phyloP scores from a whole-genome alignment of 2,113 vertebrate genomes.

The Caretta caretta region DNA sequence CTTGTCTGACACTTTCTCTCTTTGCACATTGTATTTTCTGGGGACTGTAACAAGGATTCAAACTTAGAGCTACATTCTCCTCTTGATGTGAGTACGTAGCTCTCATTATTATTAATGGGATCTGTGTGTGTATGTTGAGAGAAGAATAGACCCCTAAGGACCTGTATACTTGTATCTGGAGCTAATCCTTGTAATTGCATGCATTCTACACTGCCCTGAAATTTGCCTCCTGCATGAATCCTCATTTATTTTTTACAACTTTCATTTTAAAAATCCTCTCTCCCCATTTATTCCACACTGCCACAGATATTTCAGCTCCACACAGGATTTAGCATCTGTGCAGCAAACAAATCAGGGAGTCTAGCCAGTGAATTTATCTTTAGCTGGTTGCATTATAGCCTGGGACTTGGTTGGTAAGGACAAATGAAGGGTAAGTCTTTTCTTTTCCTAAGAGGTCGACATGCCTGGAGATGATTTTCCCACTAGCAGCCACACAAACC shows the following conservation, averaged over 20 bases:
- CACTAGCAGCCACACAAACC: not conserved
- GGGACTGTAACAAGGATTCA: not conserved
- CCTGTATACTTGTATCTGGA: not conserved
- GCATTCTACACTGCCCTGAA: not conserved
- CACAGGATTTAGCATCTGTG: not conserved
- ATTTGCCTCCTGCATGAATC: not conserved
- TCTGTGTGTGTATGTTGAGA: rapidly evolving
- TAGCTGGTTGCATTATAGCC: not conserved
- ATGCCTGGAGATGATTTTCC: rapidly evolving
- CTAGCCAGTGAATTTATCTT: not conserved
- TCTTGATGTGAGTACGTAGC: not conserved
- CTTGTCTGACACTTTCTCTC: slow-evolving; percentile 2
- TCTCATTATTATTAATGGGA: not conserved
- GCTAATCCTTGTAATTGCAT: rapidly evolving
- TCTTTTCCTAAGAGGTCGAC: not conserved
- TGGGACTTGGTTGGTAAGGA: not conserved
- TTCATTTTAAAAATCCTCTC: not conserved
- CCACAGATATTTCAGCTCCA: not conserved
- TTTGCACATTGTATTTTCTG: not conserved
- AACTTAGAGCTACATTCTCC: not conserved
- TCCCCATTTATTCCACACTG: not conserved
- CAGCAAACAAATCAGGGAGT: not conserved
- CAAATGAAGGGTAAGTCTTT: not conserved
- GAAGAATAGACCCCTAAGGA: not conserved
- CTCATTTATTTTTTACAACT: not conserved